Base-by-base conservation (phyloP, 2,797 vertebrate species). In the Pachyuromys duprasi region DNA sequence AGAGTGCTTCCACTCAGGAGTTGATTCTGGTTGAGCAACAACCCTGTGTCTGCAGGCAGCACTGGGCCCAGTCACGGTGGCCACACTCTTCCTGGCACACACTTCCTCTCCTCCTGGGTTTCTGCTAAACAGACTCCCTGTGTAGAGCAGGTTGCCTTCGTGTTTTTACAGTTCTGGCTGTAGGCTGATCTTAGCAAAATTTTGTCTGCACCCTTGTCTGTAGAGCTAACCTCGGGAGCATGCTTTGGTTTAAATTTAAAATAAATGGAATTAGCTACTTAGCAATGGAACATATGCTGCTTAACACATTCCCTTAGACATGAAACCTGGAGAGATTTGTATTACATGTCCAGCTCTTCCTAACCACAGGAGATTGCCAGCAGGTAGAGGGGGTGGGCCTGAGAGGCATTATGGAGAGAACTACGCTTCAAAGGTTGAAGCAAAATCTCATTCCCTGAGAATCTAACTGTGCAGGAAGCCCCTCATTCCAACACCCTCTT, bases 281-380 rank as follows among this genome's bases (percentile, higher is more conserved):
- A 95, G 89, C 60, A 95, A 82, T 95, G 45, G 49, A 76, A 94
- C 60, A 95, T 78, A 86, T 55, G 93, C 94, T 91, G n/a, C 69
- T 96, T 55, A 76, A 82, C 89, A 63, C 62, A 63, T 96, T 92
- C 93, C 94, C 86, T 95, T 90, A 93, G 91, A 95, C 28, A 55
- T 26, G 45, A 95, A 96, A 93, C 90, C 74, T 95, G 75, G 49
- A 93, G 89, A 92, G 88, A 36, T 83, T 79, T 72, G 45, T 63
- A 74, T 83, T 70, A 74, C 11, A 3, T 24, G 42, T 76, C 92
- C 18, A 22, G 53, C 18, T 87, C 45, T 90, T 90, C 36, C 88
- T 92, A 96, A 78, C 24, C 67, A 72, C n/a, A 69, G 65, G 18
- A 18, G 84, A 63, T 42, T 78, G 78, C 53, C 86, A 80, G 20